These are phyloP conservation scores for Laothoe populi DNA, from an alignment of 2,888 invertebrate genomes.

Conservation along the genomic window DNA sequence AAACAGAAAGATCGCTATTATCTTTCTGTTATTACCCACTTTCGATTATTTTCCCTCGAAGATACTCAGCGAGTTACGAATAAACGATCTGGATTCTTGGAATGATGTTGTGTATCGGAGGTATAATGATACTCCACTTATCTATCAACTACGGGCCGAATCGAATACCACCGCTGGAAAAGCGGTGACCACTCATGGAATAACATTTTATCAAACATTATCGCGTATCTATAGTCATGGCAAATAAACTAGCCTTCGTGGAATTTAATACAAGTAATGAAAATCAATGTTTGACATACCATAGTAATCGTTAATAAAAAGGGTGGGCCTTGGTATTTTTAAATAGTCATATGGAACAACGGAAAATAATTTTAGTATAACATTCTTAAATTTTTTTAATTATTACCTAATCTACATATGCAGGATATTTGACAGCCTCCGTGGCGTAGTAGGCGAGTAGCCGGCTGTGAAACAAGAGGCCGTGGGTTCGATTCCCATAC, in stretches of 20 bases:
- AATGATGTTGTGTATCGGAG: constrained; percentile 61
- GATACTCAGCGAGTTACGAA: constrained; percentile 26
- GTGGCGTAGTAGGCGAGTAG: too few species aligned
- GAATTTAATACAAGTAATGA: constrained; percentile 32
- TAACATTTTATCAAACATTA: constrained; percentile 36
- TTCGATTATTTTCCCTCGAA: constrained; percentile 29
- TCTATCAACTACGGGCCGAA: neutral
- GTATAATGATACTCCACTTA: constrained; percentile 61
- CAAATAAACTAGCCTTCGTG: constrained; percentile 36
- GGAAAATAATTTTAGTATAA: too few species aligned
- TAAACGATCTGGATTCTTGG: constrained; percentile 65
- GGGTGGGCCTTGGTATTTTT: neutral
- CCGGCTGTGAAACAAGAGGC: too few species aligned
- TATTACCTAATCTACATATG: too few species aligned
- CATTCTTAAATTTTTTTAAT: too few species aligned
- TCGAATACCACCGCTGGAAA: constrained; percentile 30
- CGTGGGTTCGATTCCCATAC: too few species aligned
- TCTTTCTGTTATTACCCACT: too few species aligned
- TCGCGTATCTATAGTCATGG: constrained; percentile 21
- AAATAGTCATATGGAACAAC: too few species aligned
- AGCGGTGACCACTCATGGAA: constrained; percentile 14
- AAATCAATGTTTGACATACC: neutral
- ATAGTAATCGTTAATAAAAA: neutral
- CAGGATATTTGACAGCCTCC: too few species aligned
- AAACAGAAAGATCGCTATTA: too few species aligned